These are phyloP conservation scores for Elanus axillaris DNA, from an alignment of 2,113 vertebrate species.

Conservation along the genomic window DNA sequence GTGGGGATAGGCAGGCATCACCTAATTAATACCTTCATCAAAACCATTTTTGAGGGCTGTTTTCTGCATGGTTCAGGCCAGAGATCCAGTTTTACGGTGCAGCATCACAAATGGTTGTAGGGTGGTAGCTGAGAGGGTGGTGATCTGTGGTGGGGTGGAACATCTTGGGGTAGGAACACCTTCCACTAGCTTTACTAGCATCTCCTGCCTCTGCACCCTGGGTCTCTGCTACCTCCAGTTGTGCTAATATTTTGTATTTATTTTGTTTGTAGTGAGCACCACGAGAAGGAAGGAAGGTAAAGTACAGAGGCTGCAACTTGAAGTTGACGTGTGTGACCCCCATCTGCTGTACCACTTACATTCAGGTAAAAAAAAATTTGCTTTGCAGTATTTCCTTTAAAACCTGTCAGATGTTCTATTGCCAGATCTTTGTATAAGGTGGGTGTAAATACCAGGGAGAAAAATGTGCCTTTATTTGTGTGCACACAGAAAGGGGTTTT, in stretches of 20 bases:
- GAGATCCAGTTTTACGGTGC: not conserved
- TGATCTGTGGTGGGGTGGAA: not conserved
- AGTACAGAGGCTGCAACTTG: not conserved
- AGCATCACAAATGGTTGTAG: not conserved
- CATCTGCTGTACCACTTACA: not conserved
- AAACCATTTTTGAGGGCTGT: not conserved
- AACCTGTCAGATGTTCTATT: not conserved
- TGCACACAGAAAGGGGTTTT: not conserved
- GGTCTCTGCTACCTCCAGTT: not conserved
- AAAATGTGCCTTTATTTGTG: not conserved
- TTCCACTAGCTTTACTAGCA: rapidly evolving
- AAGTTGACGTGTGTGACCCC: not conserved
- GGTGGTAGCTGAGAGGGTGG: not conserved
- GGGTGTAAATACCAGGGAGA: not conserved
- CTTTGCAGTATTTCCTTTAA: not conserved
- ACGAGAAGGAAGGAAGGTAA: not conserved
- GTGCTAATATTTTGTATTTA: not conserved
- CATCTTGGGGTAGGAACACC: not conserved
- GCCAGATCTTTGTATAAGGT: not conserved
- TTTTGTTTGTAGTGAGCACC: not conserved
- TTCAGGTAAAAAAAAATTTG: not conserved
- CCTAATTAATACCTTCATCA: not conserved
- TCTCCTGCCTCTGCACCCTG: not conserved
- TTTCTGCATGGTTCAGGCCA: not conserved
- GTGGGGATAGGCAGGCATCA: not conserved